Evolutionary conservation across 2,888 invertebrate species (phyloP), one percentile per base, ranked within the genome.

Genomic region (Spicauda simplicius): DNA sequence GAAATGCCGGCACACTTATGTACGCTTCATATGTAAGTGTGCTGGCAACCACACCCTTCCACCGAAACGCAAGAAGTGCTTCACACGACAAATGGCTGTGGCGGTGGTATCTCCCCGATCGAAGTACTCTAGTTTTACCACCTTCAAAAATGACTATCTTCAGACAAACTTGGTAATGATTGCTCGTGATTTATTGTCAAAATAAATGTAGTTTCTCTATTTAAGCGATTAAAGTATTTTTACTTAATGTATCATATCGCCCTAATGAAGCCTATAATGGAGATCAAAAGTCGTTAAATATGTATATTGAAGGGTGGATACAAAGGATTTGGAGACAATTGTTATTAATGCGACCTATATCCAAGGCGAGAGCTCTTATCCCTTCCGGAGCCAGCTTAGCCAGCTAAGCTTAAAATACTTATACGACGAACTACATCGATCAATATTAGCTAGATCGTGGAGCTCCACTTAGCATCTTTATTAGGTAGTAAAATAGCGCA

Each of bases 401-500:
- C 14, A 20, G 61, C 54, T 59, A n/a, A 45, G 48, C 59, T 37
- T 64, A 53, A 64, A 58, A 53, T 58, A 58, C 57, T 57, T 64
- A 54, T 64, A 64, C 52, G 50, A 18, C 6, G 48, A 52, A 33
- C 41, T 41, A 41, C 37, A 65, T 65, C 45, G 53, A 59, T 59
- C 59, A 65, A 58, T 59, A 65, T 45, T 45, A 45, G 45, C n/a
- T 45, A 45, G 41, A 59, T 52, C 53, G 41, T 25, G 58, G n/a
- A 45, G 52, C 37, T 41, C 48, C 20, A 53, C 25, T 54, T 19
- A 11, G 14, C 19, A 14, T 7, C 6, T 16, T 33, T 20, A 55
- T 52, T 60, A 52, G 37, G 64, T 18, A 58, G 37, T 53, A 64
- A 58, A 64, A 64, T 64, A 64, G 64, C 50, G 56, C 52, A 41